phyloP scores from a whole-genome alignment of 2,113 vertebrate genomes.

The Ailuropoda melanoleuca region DNA sequence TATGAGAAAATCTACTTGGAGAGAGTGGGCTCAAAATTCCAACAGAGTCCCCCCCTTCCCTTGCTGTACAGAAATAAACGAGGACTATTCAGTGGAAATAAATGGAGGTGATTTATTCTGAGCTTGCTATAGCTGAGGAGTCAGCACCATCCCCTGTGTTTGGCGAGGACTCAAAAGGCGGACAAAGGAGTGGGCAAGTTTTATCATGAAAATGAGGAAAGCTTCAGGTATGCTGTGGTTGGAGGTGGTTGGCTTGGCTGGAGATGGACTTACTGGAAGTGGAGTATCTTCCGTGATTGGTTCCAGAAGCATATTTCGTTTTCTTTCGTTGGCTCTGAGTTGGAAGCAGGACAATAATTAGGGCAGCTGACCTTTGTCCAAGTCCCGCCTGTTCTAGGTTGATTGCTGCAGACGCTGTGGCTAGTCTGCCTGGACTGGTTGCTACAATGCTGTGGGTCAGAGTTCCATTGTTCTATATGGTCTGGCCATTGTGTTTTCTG shows the following conservation, averaged over 20 bases:
- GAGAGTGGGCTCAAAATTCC: background rate
- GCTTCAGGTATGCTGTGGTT: background rate
- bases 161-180: background rate
- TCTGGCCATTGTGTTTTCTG: background rate
- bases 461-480: background rate
- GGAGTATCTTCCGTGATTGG: background rate
- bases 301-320: background rate
- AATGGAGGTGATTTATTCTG: background rate
- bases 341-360: background rate
- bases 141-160: background rate
- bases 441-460: background rate
- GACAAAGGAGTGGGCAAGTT: background rate
- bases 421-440: background rate
- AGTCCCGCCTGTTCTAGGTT: background rate
- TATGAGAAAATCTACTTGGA: background rate
- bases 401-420: background rate
- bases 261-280: background rate
- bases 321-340: background rate
- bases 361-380: background rate
- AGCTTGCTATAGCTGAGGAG: background rate
- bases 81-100: background rate
- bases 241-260: background rate
- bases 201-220: background rate
- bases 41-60: accelerated
- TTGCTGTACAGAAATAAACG: background rate